Evolutionary conservation across 2,797 vertebrate species (phyloP).

Genomic region (Eulemur coronatus): DNA sequence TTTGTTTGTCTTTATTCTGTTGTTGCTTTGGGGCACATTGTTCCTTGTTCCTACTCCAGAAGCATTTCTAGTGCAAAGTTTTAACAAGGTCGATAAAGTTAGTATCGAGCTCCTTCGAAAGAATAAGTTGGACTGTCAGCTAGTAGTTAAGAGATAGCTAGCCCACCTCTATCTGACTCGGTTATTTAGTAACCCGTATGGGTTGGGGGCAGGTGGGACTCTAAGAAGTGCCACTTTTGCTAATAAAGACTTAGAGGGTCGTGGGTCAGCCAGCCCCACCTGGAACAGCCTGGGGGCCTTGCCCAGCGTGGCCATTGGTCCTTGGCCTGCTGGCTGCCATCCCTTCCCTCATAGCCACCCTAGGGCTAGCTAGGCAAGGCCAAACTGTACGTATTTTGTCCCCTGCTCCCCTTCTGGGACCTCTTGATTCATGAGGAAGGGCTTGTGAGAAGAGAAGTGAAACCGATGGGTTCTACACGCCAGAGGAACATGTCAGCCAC

Average conservation of each 20-base stretch:
- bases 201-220: background rate
- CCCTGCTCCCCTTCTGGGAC: background rate
- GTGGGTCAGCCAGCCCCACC: background rate
- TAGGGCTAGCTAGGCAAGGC: background rate
- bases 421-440: background rate
- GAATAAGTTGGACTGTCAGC: background rate
- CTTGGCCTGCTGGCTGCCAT: background rate
- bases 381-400: background rate
- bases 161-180: background rate
- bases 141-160: conserved; percentile 38
- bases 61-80: conserved; percentile 55
- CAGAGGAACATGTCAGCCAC: background rate
- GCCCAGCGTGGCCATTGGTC: fast-evolving
- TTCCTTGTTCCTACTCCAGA: background rate
- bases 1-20: background rate
- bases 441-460: conserved; percentile 56
- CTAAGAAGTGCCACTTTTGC: background rate
- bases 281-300: background rate
- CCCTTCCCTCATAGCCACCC: background rate
- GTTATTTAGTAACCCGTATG: conserved; percentile 55
- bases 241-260: background rate
- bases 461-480: background rate
- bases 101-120: background rate
- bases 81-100: conserved; percentile 30
- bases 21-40: background rate